These are phyloP conservation scores for Melipona quadrifasciata DNA, from an alignment of 1,140 invertebrate genomes.

Conservation along the genomic window DNA sequence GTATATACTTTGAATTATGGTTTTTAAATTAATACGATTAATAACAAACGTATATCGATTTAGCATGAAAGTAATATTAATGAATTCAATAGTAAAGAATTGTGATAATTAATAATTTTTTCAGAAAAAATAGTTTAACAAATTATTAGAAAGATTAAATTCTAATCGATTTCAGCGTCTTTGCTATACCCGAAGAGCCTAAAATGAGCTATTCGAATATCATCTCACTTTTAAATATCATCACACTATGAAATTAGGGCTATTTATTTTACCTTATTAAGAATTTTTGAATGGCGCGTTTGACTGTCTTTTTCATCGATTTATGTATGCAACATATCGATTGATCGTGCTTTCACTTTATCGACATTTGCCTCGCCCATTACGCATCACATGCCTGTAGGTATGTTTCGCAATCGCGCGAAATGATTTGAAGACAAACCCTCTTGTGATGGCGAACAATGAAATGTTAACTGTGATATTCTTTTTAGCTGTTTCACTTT, in stretches of 20 bases:
- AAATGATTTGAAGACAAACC: neutral
- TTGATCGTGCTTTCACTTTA: neutral
- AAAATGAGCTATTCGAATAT: neutral
- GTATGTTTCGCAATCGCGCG: neutral
- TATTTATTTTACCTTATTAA: neutral
- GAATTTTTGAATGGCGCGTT: neutral
- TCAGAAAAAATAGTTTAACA: too few relatives aligned
- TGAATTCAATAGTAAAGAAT: too few relatives aligned
- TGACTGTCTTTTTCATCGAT: neutral
- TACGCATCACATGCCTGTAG: too few relatives aligned
- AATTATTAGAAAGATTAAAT: too few relatives aligned
- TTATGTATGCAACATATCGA: neutral
- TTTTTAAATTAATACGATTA: too few relatives aligned
- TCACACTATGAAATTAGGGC: neutral
- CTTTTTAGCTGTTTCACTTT: neutral
- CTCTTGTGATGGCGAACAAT: neutral
- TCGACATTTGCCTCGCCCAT: neutral
- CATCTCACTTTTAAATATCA: neutral
- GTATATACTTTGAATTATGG: too few relatives aligned
- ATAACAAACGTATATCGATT: too few relatives aligned
- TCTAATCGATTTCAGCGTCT: too few relatives aligned
- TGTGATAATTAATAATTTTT: too few relatives aligned
- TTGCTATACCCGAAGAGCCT: too few relatives aligned
- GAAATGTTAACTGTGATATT: neutral
- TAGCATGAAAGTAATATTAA: too few relatives aligned